phyloP scores from a whole-genome alignment of 35 echinoderm and acorn worm species.

The Heliocidaris tuberculata region DNA sequence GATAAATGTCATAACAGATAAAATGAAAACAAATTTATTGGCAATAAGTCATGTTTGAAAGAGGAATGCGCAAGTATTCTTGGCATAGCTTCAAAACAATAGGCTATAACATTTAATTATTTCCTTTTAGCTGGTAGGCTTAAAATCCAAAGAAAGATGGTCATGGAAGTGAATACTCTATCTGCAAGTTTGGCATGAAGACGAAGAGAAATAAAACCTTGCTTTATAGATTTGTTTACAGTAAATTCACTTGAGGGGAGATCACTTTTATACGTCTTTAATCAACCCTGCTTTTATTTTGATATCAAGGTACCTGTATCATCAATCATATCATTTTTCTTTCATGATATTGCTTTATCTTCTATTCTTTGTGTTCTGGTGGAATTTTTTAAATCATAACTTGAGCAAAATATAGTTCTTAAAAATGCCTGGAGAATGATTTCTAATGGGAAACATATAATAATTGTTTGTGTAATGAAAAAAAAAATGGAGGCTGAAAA shows the following conservation, averaged over 20 bases:
- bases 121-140: slow-evolving; percentile 4
- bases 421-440: no score
- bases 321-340: not conserved
- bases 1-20: not conserved
- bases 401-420: no score
- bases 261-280: not conserved
- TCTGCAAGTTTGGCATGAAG: not conserved
- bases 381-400: no score
- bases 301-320: not conserved
- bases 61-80: not conserved
- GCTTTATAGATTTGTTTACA: not conserved
- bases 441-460: no score
- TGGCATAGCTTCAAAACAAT: not conserved
- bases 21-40: not conserved
- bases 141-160: not conserved
- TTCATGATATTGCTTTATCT: not conserved
- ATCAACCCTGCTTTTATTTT: not conserved
- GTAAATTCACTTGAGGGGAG: not conserved
- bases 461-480: no score
- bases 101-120: not conserved
- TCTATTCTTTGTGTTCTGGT: no score
- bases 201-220: slow-evolving; percentile 2
- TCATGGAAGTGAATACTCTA: not conserved
- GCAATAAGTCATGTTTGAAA: not conserved
- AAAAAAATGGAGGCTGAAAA: no score